A percentile compares a stretch with the other conserved stretches of the same genome.
Conservation (phyloP, 1,140 invertebrate species). For the Aphaenogaster ashmeadi region DNA sequence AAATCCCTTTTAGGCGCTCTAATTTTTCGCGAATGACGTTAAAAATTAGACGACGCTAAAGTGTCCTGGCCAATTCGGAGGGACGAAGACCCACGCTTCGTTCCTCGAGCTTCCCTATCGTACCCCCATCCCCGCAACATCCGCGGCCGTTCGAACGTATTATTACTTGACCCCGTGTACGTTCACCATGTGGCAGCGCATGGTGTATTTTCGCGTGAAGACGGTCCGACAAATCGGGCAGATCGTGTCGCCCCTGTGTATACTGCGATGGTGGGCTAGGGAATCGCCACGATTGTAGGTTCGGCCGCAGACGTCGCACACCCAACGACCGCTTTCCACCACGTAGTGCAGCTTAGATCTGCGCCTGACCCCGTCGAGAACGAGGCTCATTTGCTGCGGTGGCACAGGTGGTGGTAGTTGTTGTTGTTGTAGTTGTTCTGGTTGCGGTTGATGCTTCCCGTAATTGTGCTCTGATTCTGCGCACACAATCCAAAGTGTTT, state of each 20-base stretch:
- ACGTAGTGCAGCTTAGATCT: constrained; percentile 83
- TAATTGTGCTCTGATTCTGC: constrained; percentile 84
- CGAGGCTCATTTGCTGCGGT: constrained; percentile 59
- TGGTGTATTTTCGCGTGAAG: constrained; percentile 87
- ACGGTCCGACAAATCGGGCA: constrained; percentile 87
- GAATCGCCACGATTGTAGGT: constrained; percentile 86
- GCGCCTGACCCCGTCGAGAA: constrained; percentile 74
- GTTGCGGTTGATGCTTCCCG: constrained; percentile 50
- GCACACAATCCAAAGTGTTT: constrained; percentile 87
- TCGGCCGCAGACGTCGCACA: constrained; percentile 87
- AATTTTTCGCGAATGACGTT: constrained; percentile 10
- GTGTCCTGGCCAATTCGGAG: background rate
- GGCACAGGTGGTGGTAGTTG: constrained; percentile 29
- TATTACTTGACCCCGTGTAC: constrained; percentile 84
- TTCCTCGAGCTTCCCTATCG: background rate
- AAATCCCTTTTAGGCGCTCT: background rate
- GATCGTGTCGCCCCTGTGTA: constrained; percentile 87
- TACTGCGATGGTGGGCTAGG: constrained; percentile 87
- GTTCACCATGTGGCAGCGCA: constrained; percentile 86
- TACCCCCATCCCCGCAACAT: background rate
- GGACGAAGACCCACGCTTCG: background rate
- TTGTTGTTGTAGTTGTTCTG: constrained; percentile 7
- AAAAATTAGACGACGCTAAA: background rate
- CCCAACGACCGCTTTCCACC: constrained; percentile 85
- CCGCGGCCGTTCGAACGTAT: background rate